phyloP scores from a whole-genome alignment of 2,888 invertebrate genomes.

The Helobdella robusta region DNA sequence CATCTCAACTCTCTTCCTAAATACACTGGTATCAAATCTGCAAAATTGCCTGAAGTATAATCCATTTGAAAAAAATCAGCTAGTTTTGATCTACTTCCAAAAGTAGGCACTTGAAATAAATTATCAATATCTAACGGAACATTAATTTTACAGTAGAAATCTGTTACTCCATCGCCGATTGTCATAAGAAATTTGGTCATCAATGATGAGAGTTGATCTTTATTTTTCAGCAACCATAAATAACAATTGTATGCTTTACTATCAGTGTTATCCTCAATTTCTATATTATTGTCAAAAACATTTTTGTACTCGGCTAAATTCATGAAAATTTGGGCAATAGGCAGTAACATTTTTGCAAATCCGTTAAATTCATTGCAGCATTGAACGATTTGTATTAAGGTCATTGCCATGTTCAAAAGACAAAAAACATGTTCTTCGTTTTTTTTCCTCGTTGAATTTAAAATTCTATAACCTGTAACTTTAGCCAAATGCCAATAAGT shows the following conservation, averaged over 20 bases:
- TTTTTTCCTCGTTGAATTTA: not conserved
- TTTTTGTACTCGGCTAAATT: conserved; percentile 36
- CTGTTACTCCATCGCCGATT: conserved; percentile 34
- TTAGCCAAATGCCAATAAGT: conserved; percentile 35
- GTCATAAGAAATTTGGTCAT: conserved; percentile 35
- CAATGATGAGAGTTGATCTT: conserved; percentile 36
- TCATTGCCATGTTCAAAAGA: conserved; percentile 34
- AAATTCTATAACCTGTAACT: conserved; percentile 33
- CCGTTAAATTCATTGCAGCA: conserved; percentile 33
- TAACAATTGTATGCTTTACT: conserved; percentile 32
- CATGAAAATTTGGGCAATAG: conserved; percentile 33
- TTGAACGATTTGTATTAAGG: conserved; percentile 35
- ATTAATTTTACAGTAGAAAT: conserved; percentile 35
- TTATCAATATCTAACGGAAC: conserved; percentile 31
- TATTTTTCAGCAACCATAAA: conserved; percentile 35
- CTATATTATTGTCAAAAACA: conserved; percentile 30
- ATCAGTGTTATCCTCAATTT: not conserved
- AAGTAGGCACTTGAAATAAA: conserved; percentile 33
- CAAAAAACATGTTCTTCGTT: not conserved
- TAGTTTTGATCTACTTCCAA: conserved; percentile 32
- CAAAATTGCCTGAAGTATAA: conserved; percentile 34
- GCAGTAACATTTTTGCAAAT: conserved; percentile 34
- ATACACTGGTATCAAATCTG: conserved; percentile 34
- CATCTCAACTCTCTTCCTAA: conserved; percentile 35
- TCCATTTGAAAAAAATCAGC: conserved; percentile 35